These are phyloP conservation scores for Nansenia antarctica DNA, from an alignment of 2,113 vertebrate species.

Conservation along the genomic window DNA sequence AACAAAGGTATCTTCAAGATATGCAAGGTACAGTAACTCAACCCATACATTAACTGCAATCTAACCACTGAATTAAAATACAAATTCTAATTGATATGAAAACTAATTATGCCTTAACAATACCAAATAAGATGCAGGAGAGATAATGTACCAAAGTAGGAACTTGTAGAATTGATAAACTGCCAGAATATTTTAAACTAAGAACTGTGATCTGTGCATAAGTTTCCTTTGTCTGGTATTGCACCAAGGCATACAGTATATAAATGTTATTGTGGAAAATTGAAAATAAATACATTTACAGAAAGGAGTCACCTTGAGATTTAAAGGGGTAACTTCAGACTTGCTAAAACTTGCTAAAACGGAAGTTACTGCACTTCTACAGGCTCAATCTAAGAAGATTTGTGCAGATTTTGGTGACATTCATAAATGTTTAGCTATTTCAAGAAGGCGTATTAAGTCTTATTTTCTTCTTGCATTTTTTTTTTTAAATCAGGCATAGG, in stretches of 20 bases:
- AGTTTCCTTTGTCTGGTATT: conserved; percentile 42
- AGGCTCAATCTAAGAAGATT: conserved; percentile 56
- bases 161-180: conserved; percentile 64
- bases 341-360: conserved; percentile 37
- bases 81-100: conserved; percentile 65
- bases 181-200: conserved; percentile 31
- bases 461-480: conserved; percentile 15
- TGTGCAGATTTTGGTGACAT: conserved; percentile 49
- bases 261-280: not conserved
- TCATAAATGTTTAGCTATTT: conserved; percentile 50
- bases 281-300: conserved; percentile 19
- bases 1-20: conserved; percentile 36
- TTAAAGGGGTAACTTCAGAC: conserved; percentile 3
- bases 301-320: conserved; percentile 63
- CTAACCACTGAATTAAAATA: conserved; percentile 51
- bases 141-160: conserved; percentile 42
- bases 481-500: conserved; percentile 51
- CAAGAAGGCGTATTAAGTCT: not conserved
- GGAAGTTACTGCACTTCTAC: conserved; percentile 41
- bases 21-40: conserved; percentile 1
- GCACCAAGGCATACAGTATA: too few relatives aligned
- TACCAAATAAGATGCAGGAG: conserved; percentile 57
- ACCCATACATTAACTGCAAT: conserved; percentile 13
- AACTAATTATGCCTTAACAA: conserved; percentile 72
- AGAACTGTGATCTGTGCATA: not conserved